Conservation (phyloP, 2,888 invertebrate genomes). For the Miltochrista miniata region DNA sequence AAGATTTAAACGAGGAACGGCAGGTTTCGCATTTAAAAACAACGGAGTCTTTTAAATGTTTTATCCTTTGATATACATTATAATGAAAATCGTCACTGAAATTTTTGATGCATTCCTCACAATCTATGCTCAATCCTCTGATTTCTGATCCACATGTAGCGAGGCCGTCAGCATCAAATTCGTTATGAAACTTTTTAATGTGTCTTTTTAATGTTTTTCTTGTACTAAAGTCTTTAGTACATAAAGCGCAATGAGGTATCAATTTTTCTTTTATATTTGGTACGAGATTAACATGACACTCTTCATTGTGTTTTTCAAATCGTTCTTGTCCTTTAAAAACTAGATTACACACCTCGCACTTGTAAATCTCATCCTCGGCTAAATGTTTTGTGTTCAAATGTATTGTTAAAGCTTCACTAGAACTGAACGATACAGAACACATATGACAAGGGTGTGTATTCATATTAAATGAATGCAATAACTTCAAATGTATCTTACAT, state of each 20-base stretch:
- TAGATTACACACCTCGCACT: slow-evolving; percentile 67
- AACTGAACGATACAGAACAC: slow-evolving; percentile 64
- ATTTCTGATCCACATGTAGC: slow-evolving; percentile 52
- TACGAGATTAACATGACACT: slow-evolving; percentile 43
- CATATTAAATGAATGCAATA: slow-evolving; percentile 68
- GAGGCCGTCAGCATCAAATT: slow-evolving; percentile 62
- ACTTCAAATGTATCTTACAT: slow-evolving; percentile 68
- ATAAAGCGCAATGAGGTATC: slow-evolving; percentile 61
- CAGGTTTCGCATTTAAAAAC: slow-evolving; percentile 63
- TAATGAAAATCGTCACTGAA: slow-evolving; percentile 54
- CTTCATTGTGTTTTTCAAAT: slow-evolving; percentile 60
- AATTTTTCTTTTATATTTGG: slow-evolving; percentile 44
- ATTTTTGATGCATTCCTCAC: slow-evolving; percentile 59
- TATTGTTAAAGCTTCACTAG: slow-evolving; percentile 54
- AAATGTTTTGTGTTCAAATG: slow-evolving; percentile 63
- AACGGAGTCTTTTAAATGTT: slow-evolving; percentile 47
- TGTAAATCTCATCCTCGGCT: slow-evolving; percentile 65
- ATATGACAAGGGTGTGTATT: slow-evolving; percentile 65
- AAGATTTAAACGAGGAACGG: slow-evolving; percentile 42
- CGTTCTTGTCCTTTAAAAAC: slow-evolving; percentile 64
- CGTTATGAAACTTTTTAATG: slow-evolving; percentile 66
- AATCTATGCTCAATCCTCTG: slow-evolving; percentile 50
- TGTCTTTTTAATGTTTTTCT: slow-evolving; percentile 67
- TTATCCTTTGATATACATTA: slow-evolving; percentile 48
- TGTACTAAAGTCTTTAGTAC: slow-evolving; percentile 71